These are phyloP conservation scores for Dryobotodes eremita DNA, from an alignment of 2,888 invertebrate genomes.

Conservation along the genomic window DNA sequence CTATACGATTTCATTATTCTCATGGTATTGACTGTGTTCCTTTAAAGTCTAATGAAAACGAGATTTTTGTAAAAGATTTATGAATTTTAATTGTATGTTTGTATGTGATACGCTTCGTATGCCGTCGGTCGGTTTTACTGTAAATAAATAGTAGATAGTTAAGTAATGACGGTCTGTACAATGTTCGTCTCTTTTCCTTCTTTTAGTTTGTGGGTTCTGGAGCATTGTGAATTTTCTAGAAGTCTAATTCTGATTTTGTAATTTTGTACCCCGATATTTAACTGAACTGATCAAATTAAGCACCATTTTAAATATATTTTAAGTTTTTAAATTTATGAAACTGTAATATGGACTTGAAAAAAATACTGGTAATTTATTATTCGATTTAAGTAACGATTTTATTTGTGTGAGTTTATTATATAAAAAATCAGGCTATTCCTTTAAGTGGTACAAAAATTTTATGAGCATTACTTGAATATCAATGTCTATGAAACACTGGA, in stretches of 20 bases:
- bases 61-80: conserved; percentile 74
- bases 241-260: conserved; percentile 33
- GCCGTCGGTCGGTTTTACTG: conserved; percentile 55
- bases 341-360: too few species aligned
- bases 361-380: neutral
- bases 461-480: too few species aligned
- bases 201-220: conserved; percentile 25
- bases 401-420: neutral
- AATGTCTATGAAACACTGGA: neutral
- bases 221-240: conserved; percentile 22
- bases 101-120: conserved; percentile 74
- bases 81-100: conserved; percentile 69
- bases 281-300: neutral
- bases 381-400: neutral
- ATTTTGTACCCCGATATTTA: conserved; percentile 39
- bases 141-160: conserved; percentile 57
- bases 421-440: neutral
- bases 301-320: neutral
- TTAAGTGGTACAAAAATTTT: neutral
- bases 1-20: conserved; percentile 61
- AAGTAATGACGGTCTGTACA: conserved; percentile 44
- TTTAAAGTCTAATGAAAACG: conserved; percentile 72
- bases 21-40: conserved; percentile 79
- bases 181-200: conserved; percentile 16
- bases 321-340: neutral